Base-by-base conservation (phyloP, 2,113 vertebrate genomes). In the Scomber colias region DNA sequence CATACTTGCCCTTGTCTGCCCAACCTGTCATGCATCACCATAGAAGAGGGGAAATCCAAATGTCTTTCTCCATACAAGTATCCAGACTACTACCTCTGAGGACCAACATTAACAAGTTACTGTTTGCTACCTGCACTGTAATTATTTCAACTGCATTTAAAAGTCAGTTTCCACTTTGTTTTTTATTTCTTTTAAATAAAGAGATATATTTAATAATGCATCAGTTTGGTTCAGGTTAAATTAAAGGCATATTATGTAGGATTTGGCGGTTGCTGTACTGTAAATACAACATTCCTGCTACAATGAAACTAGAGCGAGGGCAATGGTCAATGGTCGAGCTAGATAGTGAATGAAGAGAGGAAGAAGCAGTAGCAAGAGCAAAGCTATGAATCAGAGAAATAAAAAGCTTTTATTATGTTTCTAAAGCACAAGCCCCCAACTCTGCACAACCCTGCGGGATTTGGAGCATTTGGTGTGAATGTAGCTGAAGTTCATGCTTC, bases 1-100 rank as follows among this genome's bases (percentile, higher is more conserved):
- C 96, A 98, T 79, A 97, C 94, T 0, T 99, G 97, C 45, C 98
- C 97, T 0, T 99, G 98, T 73, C 91, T 97, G 12, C 95, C 96
- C 0, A 91, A 96, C 77, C 89, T 99, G 83, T 79, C 89, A 2
- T 99, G 97, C 35, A 14, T 94, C 49, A 84, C 93, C 70, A 88
- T 92, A 50, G 81, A 91, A 0, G 90, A 95, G 48, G 93, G 90
- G 66, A 95, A 87, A 49, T 97, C 94, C 83, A 96, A 92, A 90
- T 99, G 97, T 77, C 89, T 97, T 48, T 92, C 94, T 0, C 70
- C 89, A 8, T 94, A 92, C 89, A 94, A 93, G 73, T 96, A 94
- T 84, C 93, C 96, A 78, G 90, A 94, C 9, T 88, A 93, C 77
- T 90, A 95, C 92, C 88, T 95, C 71, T 95, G 83, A 95, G 56